Conservation (phyloP, 2,113 vertebrate genomes). For the Mustelus asterias region DNA sequence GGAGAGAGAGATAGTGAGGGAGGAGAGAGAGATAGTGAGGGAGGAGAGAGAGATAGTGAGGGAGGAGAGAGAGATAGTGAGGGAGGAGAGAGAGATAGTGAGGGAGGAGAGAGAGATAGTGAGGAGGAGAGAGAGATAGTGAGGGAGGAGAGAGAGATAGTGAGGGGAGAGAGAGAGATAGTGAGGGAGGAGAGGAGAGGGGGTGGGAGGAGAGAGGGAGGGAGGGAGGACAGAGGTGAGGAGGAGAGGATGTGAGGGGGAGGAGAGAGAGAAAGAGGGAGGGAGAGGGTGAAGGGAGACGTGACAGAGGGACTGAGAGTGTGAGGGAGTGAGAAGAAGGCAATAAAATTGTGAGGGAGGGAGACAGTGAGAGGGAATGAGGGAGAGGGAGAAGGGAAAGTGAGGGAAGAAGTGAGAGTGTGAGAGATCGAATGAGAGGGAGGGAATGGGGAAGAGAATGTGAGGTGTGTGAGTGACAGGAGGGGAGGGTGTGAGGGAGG, state of each 20-base stretch:
- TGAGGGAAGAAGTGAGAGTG: too few relatives aligned
- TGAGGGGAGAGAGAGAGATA: neutral
- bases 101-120: neutral
- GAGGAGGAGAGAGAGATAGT: neutral
- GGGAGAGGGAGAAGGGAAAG: neutral
- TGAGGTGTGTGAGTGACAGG: neutral
- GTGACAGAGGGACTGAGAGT: neutral
- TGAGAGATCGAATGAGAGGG: neutral
- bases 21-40: neutral
- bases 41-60: neutral
- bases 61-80: neutral
- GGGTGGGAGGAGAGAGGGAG: too few relatives aligned
- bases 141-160: too few relatives aligned
- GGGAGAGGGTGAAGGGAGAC: neutral
- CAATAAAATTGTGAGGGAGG: neutral
- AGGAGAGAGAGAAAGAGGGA: neutral
- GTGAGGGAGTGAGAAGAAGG: too few relatives aligned
- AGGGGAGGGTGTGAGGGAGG: neutral
- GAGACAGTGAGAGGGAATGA: neutral
- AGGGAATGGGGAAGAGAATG: neutral
- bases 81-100: neutral
- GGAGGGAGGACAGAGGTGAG: neutral
- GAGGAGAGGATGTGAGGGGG: too few relatives aligned
- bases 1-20: neutral
- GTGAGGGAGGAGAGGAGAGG: too few relatives aligned